Base-by-base conservation (phyloP, 1,140 invertebrate genomes). In the Lethocerus indicus region DNA sequence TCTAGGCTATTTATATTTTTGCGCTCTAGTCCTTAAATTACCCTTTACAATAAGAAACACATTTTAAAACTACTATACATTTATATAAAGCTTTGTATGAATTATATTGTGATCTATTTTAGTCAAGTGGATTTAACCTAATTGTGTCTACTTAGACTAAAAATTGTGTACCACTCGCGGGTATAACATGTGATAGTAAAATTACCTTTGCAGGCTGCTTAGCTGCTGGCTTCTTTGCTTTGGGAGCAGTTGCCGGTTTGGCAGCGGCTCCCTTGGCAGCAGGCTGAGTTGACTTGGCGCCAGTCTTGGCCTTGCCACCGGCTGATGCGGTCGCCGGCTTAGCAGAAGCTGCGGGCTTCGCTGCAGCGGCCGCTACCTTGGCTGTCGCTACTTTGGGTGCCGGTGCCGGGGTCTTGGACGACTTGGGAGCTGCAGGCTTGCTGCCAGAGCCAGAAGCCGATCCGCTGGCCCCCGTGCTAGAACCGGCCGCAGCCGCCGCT, bases 401-500 rank as follows among this genome's bases (percentile, higher is more conserved):
- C 16, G 54, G 46, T 37, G 54, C 56, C 3, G 57, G 53, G n/a
- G 54, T 56, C 37, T 58, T 59, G 29, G 56, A 52, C 12, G 56
- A 54, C 14, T 50, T 55, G 18, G 56, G 45, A 27, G 59, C 53
- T 0, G 60, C 56, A 21, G 55, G 43, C 26, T 50, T 54, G 20
- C 58, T 47, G 24, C 57, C 57, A 27, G 58, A 51, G 4, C 59
- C 55, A 62, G 54, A 53, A 18, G 43, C n/a, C 13, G 49, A 51
- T 4, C 59, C 55, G 29, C 60, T 57, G 39, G 56, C 51, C 62
- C 51, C 51, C 13, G 43, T 18, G 16, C 45, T 47, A 16, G 59
- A 59, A 1, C 59, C 57, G 13, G 59, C 56, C 14, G 65, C 57
- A 50, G 72, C 72, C 27, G 67, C 60, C 14, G 65, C 58, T 81